Evolutionary conservation across 1,140 invertebrate genomes (phyloP), one percentile per base, ranked within the genome.

Genomic region (Trichonephila clavata): DNA sequence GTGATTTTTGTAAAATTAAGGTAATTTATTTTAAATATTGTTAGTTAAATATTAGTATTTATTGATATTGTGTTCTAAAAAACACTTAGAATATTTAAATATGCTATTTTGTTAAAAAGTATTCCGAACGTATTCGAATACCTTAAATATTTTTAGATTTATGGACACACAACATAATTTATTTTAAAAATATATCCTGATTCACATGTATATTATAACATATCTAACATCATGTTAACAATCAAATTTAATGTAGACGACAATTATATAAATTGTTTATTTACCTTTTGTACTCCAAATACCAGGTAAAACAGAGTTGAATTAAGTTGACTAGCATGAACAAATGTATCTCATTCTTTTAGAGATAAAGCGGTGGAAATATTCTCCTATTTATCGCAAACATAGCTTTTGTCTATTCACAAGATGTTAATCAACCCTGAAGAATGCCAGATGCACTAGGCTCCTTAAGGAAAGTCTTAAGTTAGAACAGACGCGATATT

Each of bases 381-480:
- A 39, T 77, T 77, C 71, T 77, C 32, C 27, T 20, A 77, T 77
- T 77, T 77, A 77, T 27, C 14, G 27, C 16, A 77, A 77, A 77
- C 71, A 77, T 39, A 77, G 71, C 71, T 77, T 77, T 77, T 77
- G 71, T 77, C 71, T 77, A 77, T 77, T 77, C 71, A 77, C 32
- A 77, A 39, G 71, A 77, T 77, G 71, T 77, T 77, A 77, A 77
- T 77, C 71, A 77, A 77, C 27, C 71, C 71, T 77, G 27, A 77
- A 77, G 71, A 77, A 77, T 77, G 71, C 71, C 71, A 77, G 71
- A 77, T 77, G 32, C 27, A 77, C 24, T 77, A 27, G 32, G 71
- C 71, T 77, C 14, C 32, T 77, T 18, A 77, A 77, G 71, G 63
- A 77, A 77, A 39, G 71, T 77, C 27, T 77, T 24, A 18, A 77